Evolutionary conservation across 1,140 invertebrate genomes (phyloP).

Genomic region (Bicyclus anynana): DNA sequence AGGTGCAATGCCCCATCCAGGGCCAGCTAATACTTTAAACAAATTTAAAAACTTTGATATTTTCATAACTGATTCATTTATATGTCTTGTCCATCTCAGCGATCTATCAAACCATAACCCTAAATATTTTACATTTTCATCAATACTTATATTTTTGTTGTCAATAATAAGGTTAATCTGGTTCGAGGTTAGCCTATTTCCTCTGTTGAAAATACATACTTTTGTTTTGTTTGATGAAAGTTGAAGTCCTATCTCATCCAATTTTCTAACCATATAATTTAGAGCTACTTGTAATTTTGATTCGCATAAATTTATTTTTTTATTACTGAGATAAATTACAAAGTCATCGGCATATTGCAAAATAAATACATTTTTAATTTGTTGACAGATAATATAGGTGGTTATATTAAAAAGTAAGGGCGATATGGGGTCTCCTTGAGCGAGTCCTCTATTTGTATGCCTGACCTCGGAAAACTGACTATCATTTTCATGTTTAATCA

Average conservation of each 20-base stretch:
- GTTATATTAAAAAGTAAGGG: not conserved
- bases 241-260: constrained; percentile 12
- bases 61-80: constrained; percentile 10
- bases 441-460: not conserved
- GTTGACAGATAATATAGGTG: not conserved
- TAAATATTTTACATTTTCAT: constrained; percentile 6
- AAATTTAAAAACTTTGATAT: constrained; percentile 6
- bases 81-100: constrained; percentile 7
- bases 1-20: constrained; percentile 14
- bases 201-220: constrained; percentile 27
- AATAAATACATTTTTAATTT: not conserved
- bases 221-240: constrained; percentile 23
- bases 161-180: not conserved
- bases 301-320: too few relatives aligned
- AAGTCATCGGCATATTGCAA: not conserved
- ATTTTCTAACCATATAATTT: too few relatives aligned
- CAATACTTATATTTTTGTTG: not conserved
- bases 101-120: constrained; percentile 10
- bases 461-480: not conserved
- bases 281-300: too few relatives aligned
- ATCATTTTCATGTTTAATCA: not conserved
- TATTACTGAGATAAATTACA: not conserved
- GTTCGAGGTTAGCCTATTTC: not conserved
- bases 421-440: too few relatives aligned
- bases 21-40: constrained; percentile 10